phyloP scores from a whole-genome alignment of 2,113 vertebrate genomes.

The Lasiurus borealis region DNA sequence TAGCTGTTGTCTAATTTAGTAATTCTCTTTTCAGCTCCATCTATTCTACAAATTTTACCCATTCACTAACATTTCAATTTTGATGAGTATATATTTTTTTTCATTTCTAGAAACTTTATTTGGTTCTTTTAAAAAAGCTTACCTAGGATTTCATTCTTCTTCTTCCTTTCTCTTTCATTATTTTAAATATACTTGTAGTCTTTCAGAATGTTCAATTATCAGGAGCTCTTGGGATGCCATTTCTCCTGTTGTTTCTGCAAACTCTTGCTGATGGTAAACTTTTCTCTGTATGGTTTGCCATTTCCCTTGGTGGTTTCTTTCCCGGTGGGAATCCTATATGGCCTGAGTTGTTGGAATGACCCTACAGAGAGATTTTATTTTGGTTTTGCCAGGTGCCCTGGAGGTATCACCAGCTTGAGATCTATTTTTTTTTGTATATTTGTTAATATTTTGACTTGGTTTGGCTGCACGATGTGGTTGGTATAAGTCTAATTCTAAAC shows the following conservation, averaged over 20 bases:
- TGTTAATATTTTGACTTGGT: conserved; percentile 44
- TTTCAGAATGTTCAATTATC: conserved; percentile 43
- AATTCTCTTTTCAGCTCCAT: conserved; percentile 44
- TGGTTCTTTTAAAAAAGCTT: neutral
- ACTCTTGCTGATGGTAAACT: neutral
- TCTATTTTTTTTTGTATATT: conserved; percentile 26
- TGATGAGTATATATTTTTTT: conserved; percentile 31
- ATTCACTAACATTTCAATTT: conserved; percentile 30
- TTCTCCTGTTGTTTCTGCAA: conserved; percentile 42
- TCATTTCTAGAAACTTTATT: conserved; percentile 41
- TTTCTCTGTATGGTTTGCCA: neutral
- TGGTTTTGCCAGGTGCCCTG: neutral
- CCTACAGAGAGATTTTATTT: conserved; percentile 2
- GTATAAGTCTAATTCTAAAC: neutral
- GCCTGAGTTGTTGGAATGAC: neutral
- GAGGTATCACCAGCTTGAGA: neutral
- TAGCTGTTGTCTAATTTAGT: conserved; percentile 53
- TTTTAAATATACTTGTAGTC: conserved; percentile 40
- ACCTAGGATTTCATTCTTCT: neutral
- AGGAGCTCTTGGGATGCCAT: neutral
- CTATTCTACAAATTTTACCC: conserved; percentile 1
- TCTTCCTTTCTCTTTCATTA: conserved; percentile 9
- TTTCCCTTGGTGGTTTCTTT: conserved; percentile 43
- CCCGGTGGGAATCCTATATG: neutral
- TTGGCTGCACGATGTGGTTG: neutral